These are phyloP conservation scores for Orientallactaga bullata DNA, from an alignment of 2,113 vertebrate species.

Conservation along the genomic window DNA sequence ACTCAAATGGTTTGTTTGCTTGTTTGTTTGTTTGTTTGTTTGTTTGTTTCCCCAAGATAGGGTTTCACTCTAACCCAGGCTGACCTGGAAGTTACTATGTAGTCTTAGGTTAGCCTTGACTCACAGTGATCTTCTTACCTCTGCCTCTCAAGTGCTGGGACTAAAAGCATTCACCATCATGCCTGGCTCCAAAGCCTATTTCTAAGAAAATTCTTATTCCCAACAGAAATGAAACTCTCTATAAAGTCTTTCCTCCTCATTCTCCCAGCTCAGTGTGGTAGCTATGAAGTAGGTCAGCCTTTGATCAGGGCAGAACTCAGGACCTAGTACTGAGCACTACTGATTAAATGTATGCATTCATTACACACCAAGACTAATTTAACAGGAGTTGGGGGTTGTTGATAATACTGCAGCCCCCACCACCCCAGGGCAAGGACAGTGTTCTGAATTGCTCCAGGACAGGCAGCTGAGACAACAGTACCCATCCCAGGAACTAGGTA, in stretches of 20 bases:
- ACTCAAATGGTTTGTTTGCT: background rate
- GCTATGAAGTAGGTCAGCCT: slow-evolving; percentile 14
- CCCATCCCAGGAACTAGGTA: background rate
- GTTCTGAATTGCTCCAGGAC: background rate
- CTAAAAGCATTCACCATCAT: too few relatives aligned
- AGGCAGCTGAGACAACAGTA: background rate
- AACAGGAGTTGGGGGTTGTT: background rate
- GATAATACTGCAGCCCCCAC: background rate
- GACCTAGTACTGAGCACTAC: background rate
- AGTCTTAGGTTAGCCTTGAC: too few relatives aligned
- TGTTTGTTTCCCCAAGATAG: too few relatives aligned
- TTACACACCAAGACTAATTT: background rate
- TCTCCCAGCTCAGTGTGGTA: background rate
- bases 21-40: too few relatives aligned
- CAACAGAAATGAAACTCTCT: slow-evolving; percentile 41
- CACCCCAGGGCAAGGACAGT: background rate
- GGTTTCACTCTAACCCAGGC: too few relatives aligned
- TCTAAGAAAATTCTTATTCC: background rate
- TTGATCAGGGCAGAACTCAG: slow-evolving; percentile 14
- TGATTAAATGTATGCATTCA: slow-evolving; percentile 11
- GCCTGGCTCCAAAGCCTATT: background rate
- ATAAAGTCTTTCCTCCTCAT: background rate
- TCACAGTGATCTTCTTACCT: too few relatives aligned
- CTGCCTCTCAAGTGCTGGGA: too few relatives aligned
- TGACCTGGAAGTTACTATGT: too few relatives aligned